Base-by-base conservation (phyloP, 1,140 invertebrate genomes). In the Agrypnia vestita region DNA sequence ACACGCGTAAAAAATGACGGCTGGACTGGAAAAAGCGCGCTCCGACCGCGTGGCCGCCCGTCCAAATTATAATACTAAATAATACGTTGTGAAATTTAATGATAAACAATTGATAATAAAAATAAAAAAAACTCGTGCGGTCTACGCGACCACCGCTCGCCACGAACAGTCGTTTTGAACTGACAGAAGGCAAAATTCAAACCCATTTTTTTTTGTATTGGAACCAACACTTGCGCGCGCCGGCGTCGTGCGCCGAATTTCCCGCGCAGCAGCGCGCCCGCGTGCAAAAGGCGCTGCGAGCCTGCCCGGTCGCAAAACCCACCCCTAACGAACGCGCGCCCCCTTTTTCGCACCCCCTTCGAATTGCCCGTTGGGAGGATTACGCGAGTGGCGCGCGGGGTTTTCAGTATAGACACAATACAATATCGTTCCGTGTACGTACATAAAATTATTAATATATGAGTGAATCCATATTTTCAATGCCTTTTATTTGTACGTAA, bases 161-260 rank as follows among this genome's bases (percentile, higher is more conserved):
- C 53, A 44, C 53, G 13, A 13, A 56, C 35, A 25, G 53, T 74
- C 71, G 71, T 56, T 44, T 56, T 21, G 10, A 35, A 74, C 71
- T 74, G 71, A 74, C 71, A 56, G 51, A 56, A 74, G 53, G 7
- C 17, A 7, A 25, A 55, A 43, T 43, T 56, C 44, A 19, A 21
- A 74, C 55, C 71, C 71, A 35, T 35, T 55, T 43, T 74, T 74
- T 74, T 74, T 74, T 56, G 35, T 49, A 69, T 47, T 69, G n/a
- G 44, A 69, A 69, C 64, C 9, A n/a, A 55, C 35, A 56, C 51
- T 35, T 74, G 71, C 71, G 71, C 71, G 71, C 71, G 71, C 71
- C 55, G 10, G 15, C 25, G 11, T 17, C 17, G n/a, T 15, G 7
- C 35, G 25, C 56, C 51, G 56, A 74, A 51, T 13, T 53, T 25